These are phyloP conservation scores for Cetoscarus ocellatus DNA, from an alignment of 2,797 vertebrate species.

Conservation along the genomic window DNA sequence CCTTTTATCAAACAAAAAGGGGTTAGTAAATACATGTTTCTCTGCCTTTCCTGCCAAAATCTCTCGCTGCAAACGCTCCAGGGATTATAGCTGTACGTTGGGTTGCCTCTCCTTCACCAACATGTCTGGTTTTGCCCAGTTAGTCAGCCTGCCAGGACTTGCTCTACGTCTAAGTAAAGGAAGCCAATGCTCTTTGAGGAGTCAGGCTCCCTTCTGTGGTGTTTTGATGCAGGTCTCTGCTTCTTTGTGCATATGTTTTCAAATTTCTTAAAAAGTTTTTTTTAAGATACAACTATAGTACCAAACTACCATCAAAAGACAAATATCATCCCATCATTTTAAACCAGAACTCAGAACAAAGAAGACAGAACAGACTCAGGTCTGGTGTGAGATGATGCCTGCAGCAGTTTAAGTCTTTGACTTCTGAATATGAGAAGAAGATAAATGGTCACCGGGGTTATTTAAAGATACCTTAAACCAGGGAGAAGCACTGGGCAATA, in stretches of 20 bases:
- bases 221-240: slow-evolving; percentile 50
- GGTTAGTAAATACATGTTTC: slow-evolving; percentile 11
- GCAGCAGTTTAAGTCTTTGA: slow-evolving; percentile 25
- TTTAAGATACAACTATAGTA: slow-evolving; percentile 23
- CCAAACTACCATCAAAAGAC: slow-evolving; percentile 32
- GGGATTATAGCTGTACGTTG: slow-evolving; percentile 59
- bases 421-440: neutral
- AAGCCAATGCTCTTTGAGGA: slow-evolving; percentile 66
- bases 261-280: slow-evolving; percentile 29
- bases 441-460: slow-evolving; percentile 27
- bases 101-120: slow-evolving; percentile 63
- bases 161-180: slow-evolving; percentile 68
- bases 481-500: too few species aligned
- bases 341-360: slow-evolving; percentile 25
- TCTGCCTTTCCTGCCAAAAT: slow-evolving; percentile 19
- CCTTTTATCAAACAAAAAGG: neutral
- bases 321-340: slow-evolving; percentile 26
- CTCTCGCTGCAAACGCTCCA: slow-evolving; percentile 17
- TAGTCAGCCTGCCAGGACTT: slow-evolving; percentile 79
- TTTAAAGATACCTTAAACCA: slow-evolving; percentile 3
- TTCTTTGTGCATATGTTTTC: slow-evolving; percentile 33
- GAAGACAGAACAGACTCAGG: slow-evolving; percentile 3
- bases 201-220: slow-evolving; percentile 57
- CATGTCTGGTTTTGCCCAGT: slow-evolving; percentile 75
- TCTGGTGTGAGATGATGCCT: slow-evolving; percentile 9